Percentiles rank a stretch among this genome's conserved stretches.
These are phyloP conservation scores for Eira barbara DNA, from an alignment of 2,113 vertebrate species.

Conservation along the genomic window DNA sequence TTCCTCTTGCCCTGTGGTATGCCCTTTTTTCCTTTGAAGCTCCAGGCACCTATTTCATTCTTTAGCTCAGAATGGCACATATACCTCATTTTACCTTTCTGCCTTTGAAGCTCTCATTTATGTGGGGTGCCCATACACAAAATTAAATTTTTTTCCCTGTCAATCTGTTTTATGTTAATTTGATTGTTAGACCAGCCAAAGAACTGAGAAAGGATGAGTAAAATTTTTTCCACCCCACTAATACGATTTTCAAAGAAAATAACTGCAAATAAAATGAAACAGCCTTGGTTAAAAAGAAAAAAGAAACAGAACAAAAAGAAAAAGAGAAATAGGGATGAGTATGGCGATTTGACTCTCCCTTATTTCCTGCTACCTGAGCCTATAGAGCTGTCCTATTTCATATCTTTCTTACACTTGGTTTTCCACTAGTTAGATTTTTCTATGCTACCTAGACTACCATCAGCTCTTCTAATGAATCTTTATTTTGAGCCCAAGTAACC, in stretches of 20 bases:
- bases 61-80: background rate
- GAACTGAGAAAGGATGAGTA: background rate
- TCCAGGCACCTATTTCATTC: background rate
- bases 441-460: background rate
- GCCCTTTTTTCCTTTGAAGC: background rate
- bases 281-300: background rate
- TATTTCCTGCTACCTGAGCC: background rate
- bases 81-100: background rate
- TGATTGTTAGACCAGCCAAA: background rate
- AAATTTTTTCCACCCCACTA: background rate
- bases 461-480: background rate
- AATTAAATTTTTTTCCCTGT: background rate
- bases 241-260: background rate
- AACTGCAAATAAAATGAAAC: background rate
- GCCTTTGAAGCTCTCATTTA: background rate
- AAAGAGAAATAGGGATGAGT: background rate
- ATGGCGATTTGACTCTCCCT: rapidly evolving
- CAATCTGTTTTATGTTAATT: background rate
- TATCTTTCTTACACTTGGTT: background rate
- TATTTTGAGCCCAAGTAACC: background rate
- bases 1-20: background rate
- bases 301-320: background rate
- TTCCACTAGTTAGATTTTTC: background rate
- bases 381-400: background rate
- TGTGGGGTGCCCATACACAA: background rate